Conservation (phyloP, 1,140 invertebrate species). For the Drosophila virilis region DNA sequence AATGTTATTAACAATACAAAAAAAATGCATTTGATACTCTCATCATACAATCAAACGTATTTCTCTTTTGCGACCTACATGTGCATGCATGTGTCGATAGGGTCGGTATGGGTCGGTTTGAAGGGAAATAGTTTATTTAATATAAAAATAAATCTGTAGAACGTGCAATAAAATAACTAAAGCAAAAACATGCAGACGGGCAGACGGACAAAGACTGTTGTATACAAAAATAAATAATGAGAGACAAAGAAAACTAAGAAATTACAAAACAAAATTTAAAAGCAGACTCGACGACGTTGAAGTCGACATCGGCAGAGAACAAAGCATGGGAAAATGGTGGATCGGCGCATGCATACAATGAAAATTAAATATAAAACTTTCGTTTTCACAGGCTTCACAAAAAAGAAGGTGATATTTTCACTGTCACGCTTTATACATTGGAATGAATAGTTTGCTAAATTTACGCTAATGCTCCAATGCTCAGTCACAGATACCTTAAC, state of each 20-base stretch:
- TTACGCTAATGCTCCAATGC: conserved; percentile 31
- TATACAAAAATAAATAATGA: conserved; percentile 66
- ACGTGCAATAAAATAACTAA: conserved; percentile 76
- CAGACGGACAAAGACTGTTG: conserved; percentile 57
- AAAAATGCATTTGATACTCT: too few relatives aligned
- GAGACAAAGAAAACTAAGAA: conserved; percentile 29
- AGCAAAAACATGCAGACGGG: conserved; percentile 59
- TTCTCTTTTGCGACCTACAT: conserved; percentile 1
- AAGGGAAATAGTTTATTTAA: conserved; percentile 62
- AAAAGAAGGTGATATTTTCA: conserved; percentile 26
- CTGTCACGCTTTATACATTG: conserved; percentile 18
- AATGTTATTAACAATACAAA: too few relatives aligned
- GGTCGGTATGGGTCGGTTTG: conserved; percentile 1
- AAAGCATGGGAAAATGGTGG: conserved; percentile 23
- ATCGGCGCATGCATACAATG: conserved; percentile 42
- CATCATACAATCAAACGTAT: too few relatives aligned
- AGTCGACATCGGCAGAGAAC: conserved; percentile 35
- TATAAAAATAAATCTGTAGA: conserved; percentile 74
- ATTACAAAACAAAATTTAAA: conserved; percentile 21
- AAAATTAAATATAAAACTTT: conserved; percentile 48
- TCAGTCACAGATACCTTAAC: conserved; percentile 15
- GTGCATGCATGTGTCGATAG: background rate
- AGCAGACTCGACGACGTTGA: conserved; percentile 20
- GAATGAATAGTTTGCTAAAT: conserved; percentile 28
- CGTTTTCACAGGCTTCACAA: conserved; percentile 33